A percentile compares a stretch with the other conserved stretches of the same genome.
phyloP scores from a whole-genome alignment of 2,888 invertebrate species.

The Unio pictorum region DNA sequence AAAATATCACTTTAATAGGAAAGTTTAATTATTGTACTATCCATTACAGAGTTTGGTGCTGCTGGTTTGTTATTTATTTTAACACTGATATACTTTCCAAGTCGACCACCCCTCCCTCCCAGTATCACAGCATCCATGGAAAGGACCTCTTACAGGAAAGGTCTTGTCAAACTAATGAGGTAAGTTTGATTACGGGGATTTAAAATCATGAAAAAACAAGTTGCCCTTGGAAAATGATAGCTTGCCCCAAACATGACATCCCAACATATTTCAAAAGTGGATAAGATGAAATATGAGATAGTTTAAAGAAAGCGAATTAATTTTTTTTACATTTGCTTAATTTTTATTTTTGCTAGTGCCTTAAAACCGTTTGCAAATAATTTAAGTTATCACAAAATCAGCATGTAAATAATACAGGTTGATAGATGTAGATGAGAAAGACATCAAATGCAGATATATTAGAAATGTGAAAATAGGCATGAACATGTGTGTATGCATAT shows the following conservation, averaged over 20 bases:
- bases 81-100: conserved; percentile 58
- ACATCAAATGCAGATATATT: no score
- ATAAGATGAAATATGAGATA: not conserved
- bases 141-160: conserved; percentile 46
- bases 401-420: no score
- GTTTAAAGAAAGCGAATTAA: no score
- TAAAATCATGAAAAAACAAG: no score
- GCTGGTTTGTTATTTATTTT: conserved; percentile 35
- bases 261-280: not conserved
- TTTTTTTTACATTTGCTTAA: no score
- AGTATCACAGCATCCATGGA: conserved; percentile 52
- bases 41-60: conserved; percentile 38
- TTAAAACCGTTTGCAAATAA: no score
- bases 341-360: no score
- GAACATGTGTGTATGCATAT: no score
- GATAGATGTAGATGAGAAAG: no score
- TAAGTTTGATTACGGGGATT: conserved; percentile 9
- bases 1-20: not conserved
- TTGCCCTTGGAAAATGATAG: no score
- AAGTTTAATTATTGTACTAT: not conserved
- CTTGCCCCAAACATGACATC: not conserved
- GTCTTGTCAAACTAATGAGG: conserved; percentile 40
- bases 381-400: no score
- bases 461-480: no score
- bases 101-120: conserved; percentile 55